phyloP scores from a whole-genome alignment of 1,140 invertebrate genomes.

The Rhagoletis zephyria region DNA sequence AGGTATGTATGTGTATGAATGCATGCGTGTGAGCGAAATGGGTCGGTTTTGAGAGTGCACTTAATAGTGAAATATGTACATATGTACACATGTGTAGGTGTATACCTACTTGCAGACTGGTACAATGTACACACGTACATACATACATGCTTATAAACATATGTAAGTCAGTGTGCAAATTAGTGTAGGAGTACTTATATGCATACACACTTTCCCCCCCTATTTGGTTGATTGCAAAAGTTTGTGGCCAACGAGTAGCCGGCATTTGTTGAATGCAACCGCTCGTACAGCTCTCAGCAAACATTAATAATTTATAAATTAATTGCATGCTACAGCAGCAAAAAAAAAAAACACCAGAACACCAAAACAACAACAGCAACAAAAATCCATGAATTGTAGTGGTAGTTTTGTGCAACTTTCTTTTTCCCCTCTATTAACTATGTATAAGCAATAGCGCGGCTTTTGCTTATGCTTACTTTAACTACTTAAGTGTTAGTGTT shows the following conservation, averaged over 20 bases:
- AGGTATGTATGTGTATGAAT: not conserved
- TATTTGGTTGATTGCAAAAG: not conserved
- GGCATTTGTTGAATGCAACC: constrained; percentile 13
- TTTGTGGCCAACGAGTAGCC: constrained; percentile 36
- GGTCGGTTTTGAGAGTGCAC: constrained; percentile 23
- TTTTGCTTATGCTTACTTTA: not conserved
- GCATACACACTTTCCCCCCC: not conserved
- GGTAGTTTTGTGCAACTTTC: constrained; percentile 32
- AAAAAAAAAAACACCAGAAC: not conserved
- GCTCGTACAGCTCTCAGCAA: constrained; percentile 1
- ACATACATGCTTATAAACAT: too few relatives aligned
- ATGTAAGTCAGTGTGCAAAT: not conserved
- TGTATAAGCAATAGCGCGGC: not conserved
- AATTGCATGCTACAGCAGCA: constrained; percentile 2
- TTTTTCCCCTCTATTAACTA: constrained; percentile 24
- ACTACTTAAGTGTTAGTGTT: too few relatives aligned
- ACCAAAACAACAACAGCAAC: not conserved
- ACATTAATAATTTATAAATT: constrained; percentile 45
- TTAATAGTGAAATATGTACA: not conserved
- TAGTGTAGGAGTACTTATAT: not conserved
- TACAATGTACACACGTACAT: not conserved
- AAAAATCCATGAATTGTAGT: not conserved
- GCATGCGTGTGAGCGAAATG: constrained; percentile 12
- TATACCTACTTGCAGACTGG: too few relatives aligned
- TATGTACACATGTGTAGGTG: too few relatives aligned